Evolutionary conservation across 2,113 vertebrate species (phyloP), one percentile per base, ranked within the genome.

Genomic region (Serilophus lunatus): DNA sequence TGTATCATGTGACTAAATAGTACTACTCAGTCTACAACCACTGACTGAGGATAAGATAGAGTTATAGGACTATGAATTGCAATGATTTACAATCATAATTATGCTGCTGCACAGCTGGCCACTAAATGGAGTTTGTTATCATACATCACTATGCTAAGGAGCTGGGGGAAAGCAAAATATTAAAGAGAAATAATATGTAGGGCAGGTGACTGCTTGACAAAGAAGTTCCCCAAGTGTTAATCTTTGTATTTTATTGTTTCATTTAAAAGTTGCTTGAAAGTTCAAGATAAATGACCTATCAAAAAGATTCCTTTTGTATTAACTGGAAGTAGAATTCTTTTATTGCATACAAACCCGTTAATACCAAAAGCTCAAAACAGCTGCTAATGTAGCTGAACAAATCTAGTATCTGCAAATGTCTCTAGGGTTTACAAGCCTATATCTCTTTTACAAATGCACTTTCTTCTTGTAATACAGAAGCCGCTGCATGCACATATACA

Each of bases 311-410:
- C 23, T 72, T 81, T 88, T 61, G 25, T 70, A 57, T 86, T 68
- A 94, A 91, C 45, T 61, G 50, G 71, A 97, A 93, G 82, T 77
- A 63, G 10, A 77, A 82, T 29, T 66, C 7, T 92, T 60, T 92
- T 93, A 75, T 68, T 95, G 45, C 69, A 56, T 31, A 65, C 11
- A 91, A 18, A 77, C 31, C 26, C 42, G 83, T 35, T 92, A 89
- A 96, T 94, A 90, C 71, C 36, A 80, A 91, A 78, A 91, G 35
- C 44, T 93, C 78, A 92, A 75, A 97, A 90, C 66, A 87, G 60
- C 50, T 93, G 50, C 29, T 88, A 93, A 95, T 68, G 79, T 88
- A 92, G 50, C 82, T 90, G 88, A 95, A 97, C 71, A 95, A 88
- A 96, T 38, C 16, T 65, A 95, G 13, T 77, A 83, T 65, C 93